A percentile compares a stretch with the other conserved stretches of the same genome.
Evolutionary conservation across 1,140 invertebrate species (phyloP).

Genomic region (Campoletis sonorensis): DNA sequence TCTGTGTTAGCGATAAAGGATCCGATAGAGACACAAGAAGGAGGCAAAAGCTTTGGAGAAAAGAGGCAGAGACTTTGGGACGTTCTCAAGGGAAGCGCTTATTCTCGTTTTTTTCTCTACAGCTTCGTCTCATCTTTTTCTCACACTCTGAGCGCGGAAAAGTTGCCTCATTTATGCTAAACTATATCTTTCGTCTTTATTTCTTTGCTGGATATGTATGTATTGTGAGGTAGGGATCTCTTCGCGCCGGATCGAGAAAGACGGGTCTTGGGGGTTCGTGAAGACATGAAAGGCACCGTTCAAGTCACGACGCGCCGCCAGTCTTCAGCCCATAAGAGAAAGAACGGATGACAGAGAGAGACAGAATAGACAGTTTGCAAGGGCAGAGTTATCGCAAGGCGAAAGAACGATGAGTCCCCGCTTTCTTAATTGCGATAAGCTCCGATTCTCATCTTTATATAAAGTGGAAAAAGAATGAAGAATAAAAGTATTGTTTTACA

Average conservation of each 20-base stretch:
- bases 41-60: slow-evolving; percentile 59
- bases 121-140: slow-evolving; percentile 23
- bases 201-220: slow-evolving; percentile 34
- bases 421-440: slow-evolving; percentile 43
- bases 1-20: slow-evolving; percentile 50
- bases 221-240: background rate
- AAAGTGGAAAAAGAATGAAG: slow-evolving; percentile 2
- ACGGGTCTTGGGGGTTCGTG: slow-evolving; percentile 29
- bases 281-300: slow-evolving; percentile 35
- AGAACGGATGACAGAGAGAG: background rate
- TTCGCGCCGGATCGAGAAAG: slow-evolving; percentile 13
- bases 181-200: slow-evolving; percentile 62
- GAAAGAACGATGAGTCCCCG: slow-evolving; percentile 9
- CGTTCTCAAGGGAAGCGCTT: slow-evolving; percentile 35
- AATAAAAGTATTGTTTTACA: slow-evolving; percentile 22
- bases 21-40: slow-evolving; percentile 54
- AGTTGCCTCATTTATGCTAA: slow-evolving; percentile 69
- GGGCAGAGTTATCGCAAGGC: background rate
- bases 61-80: slow-evolving; percentile 43
- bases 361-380: slow-evolving; percentile 17
- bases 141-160: slow-evolving; percentile 54
- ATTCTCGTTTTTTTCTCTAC: background rate
- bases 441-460: background rate
- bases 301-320: slow-evolving; percentile 12
- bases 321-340: background rate